Percentiles rank a stretch among this genome's conserved stretches.
phyloP scores from a whole-genome alignment of 2,113 vertebrate genomes.

The Triplophysa tibetana region DNA sequence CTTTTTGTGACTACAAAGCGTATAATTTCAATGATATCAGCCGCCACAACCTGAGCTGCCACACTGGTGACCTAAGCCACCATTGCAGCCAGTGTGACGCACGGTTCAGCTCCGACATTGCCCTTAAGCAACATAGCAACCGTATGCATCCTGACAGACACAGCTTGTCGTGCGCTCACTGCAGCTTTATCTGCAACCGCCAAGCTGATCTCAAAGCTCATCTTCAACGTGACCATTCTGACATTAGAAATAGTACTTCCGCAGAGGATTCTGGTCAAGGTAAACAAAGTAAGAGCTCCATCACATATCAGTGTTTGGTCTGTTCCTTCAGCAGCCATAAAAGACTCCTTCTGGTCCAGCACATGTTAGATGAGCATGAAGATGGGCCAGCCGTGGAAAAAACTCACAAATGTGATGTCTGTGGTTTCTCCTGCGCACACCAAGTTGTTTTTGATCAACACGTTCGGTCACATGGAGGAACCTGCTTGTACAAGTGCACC shows the following conservation, averaged over 20 bases:
- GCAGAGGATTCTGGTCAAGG: slow-evolving; percentile 75
- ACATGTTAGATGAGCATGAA: slow-evolving; percentile 85
- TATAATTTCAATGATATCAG: slow-evolving; percentile 86
- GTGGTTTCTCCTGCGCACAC: slow-evolving; percentile 82
- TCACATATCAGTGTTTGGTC: slow-evolving; percentile 81
- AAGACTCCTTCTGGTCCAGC: slow-evolving; percentile 78
- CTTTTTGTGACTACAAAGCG: slow-evolving; percentile 86
- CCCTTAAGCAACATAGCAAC: slow-evolving; percentile 86
- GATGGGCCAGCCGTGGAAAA: slow-evolving; percentile 65
- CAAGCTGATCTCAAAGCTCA: slow-evolving; percentile 78
- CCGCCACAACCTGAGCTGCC: slow-evolving; percentile 87
- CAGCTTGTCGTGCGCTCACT: slow-evolving; percentile 73
- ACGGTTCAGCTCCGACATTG: slow-evolving; percentile 85
- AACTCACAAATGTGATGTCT: slow-evolving; percentile 81
- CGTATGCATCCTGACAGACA: slow-evolving; percentile 75
- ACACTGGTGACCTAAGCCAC: slow-evolving; percentile 77
- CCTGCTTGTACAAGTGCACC: slow-evolving; percentile 87
- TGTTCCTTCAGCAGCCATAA: slow-evolving; percentile 85
- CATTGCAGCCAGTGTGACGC: slow-evolving; percentile 82
- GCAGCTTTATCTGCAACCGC: slow-evolving; percentile 77
- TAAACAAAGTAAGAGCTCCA: slow-evolving; percentile 77
- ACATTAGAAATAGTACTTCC: slow-evolving; percentile 57
- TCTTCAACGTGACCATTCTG: slow-evolving; percentile 76
- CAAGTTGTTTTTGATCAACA: slow-evolving; percentile 92
- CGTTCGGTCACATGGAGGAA: slow-evolving; percentile 87